phyloP scores from a whole-genome alignment of 2,888 invertebrate genomes.

The Aleiodes leptofemur region DNA sequence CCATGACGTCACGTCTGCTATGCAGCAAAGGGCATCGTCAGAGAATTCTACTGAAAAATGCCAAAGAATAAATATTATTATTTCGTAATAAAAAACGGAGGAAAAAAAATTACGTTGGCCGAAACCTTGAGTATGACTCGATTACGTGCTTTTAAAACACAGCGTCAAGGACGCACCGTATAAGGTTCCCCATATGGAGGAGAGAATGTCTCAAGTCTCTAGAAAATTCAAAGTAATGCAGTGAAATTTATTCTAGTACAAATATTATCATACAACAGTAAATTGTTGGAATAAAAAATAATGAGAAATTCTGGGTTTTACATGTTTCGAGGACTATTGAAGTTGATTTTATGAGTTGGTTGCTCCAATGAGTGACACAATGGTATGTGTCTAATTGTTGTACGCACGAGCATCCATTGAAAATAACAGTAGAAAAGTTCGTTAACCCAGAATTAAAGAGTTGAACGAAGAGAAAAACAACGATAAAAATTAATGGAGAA shows the following conservation, averaged over 20 bases:
- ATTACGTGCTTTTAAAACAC: slow-evolving; percentile 62
- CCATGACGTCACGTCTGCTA: neutral
- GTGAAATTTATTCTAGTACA: too few relatives aligned
- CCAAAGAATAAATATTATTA: slow-evolving; percentile 9
- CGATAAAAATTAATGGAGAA: too few relatives aligned
- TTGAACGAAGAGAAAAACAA: neutral
- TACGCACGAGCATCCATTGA: slow-evolving; percentile 10
- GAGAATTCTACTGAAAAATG: neutral
- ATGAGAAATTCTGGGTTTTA: neutral
- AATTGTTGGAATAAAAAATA: neutral
- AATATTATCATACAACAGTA: neutral
- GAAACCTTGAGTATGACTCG: slow-evolving; percentile 68
- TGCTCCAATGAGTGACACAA: slow-evolving; percentile 18
- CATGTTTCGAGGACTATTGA: neutral
- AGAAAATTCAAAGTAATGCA: neutral
- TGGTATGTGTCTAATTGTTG: slow-evolving; percentile 31
- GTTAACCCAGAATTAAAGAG: neutral
- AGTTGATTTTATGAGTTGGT: slow-evolving; percentile 10
- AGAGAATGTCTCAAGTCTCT: slow-evolving; percentile 24
- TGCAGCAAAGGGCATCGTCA: neutral
- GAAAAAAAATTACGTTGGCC: slow-evolving; percentile 56
- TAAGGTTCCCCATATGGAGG: slow-evolving; percentile 53
- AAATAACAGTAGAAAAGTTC: slow-evolving; percentile 16
- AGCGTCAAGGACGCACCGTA: slow-evolving; percentile 62
- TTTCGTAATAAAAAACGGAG: slow-evolving; percentile 29